Conservation (phyloP, 2,113 vertebrate genomes). For the Pangasianodon hypophthalmus region DNA sequence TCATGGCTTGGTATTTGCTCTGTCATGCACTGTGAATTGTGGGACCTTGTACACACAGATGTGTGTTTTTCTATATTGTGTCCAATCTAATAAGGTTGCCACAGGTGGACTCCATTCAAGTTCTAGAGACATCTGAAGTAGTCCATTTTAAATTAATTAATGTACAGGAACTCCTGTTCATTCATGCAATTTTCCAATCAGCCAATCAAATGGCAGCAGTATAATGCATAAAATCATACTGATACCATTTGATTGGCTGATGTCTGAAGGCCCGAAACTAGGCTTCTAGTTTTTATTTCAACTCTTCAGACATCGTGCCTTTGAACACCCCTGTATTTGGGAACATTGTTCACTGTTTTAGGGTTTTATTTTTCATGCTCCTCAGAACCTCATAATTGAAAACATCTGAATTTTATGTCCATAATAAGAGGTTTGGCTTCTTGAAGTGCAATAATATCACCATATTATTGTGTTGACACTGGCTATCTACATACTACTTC, state of each 20-base stretch:
- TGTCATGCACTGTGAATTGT: neutral
- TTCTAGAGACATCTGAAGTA: neutral
- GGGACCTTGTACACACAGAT: neutral
- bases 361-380: conserved; percentile 33
- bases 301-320: neutral
- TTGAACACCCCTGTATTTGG: neutral
- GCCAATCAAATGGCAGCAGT: neutral
- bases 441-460: conserved; percentile 19
- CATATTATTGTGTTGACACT: conserved; percentile 43
- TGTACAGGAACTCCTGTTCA: neutral
- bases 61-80: neutral
- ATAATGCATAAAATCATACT: neutral
- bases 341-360: conserved; percentile 7
- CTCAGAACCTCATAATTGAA: conserved; percentile 38
- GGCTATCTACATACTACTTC: conserved; percentile 20
- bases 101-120: neutral
- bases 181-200: neutral
- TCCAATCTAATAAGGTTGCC: neutral
- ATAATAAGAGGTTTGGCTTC: conserved; percentile 28
- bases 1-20: too few relatives aligned
- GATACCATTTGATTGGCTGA: neutral
- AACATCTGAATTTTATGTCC: conserved; percentile 41
- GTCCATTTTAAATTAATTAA: neutral
- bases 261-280: too few relatives aligned
- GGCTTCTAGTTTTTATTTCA: too few relatives aligned